phyloP scores from a whole-genome alignment of 2,797 vertebrate genomes.

The Cheirogaleus major region DNA sequence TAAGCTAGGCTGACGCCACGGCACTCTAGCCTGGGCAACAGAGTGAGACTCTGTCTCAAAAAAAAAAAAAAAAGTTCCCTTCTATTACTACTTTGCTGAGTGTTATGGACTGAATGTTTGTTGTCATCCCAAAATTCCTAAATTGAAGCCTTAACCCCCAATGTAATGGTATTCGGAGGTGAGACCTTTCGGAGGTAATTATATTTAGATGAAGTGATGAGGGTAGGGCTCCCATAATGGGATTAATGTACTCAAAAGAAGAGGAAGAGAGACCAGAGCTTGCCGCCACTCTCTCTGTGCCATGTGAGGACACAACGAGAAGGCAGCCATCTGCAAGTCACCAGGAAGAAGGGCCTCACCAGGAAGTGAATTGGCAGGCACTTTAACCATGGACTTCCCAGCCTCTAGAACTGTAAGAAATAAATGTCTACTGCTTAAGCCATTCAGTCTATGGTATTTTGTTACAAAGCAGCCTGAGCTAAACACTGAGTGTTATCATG shows the following conservation, averaged over 20 bases:
- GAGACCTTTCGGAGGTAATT: too few relatives aligned
- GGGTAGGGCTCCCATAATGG: not conserved
- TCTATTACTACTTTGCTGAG: not conserved
- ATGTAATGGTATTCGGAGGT: too few relatives aligned
- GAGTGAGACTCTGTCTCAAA: too few relatives aligned
- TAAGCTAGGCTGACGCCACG: too few relatives aligned
- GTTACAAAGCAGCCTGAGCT: not conserved
- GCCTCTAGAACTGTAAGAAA: not conserved
- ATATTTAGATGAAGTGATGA: not conserved
- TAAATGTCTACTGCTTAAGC: not conserved
- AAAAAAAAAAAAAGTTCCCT: not conserved
- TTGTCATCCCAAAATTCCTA: too few relatives aligned
- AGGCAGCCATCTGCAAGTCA: not conserved
- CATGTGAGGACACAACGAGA: not conserved
- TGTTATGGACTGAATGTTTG: not conserved
- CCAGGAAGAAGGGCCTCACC: not conserved
- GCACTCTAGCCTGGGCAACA: too few relatives aligned
- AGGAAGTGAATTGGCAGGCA: not conserved
- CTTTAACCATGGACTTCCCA: not conserved
- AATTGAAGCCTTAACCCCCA: too few relatives aligned
- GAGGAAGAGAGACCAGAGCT: not conserved
- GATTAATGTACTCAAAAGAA: not conserved
- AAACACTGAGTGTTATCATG: not conserved
- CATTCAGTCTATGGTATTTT: not conserved
- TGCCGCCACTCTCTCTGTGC: not conserved